Evolutionary conservation across 2,797 vertebrate species (phyloP).

Genomic region (Alauda arvensis): DNA sequence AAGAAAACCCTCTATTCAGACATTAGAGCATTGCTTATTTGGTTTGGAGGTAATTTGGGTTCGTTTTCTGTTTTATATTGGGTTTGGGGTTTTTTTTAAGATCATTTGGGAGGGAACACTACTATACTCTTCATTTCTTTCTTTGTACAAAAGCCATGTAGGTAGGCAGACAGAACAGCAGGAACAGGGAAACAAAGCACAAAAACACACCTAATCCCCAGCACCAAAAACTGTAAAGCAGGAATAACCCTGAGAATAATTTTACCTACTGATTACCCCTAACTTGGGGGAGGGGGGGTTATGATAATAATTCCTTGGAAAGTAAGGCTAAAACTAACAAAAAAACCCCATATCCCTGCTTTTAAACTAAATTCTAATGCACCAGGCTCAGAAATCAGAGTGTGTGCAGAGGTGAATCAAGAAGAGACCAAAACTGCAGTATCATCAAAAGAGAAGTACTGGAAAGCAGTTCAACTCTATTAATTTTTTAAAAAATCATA

Average conservation of each 20-base stretch:
- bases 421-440: neutral
- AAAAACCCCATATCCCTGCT: neutral
- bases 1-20: neutral
- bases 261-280: neutral
- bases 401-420: neutral
- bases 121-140: neutral
- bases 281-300: fast-evolving
- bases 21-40: neutral
- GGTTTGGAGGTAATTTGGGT: neutral
- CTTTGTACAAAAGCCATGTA: neutral
- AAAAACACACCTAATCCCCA: neutral
- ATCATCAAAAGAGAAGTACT: neutral
- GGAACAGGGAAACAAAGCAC: neutral
- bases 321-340: neutral
- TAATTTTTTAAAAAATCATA: neutral
- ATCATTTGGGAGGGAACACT: neutral
- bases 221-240: neutral
- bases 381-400: neutral
- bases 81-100: neutral
- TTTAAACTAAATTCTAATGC: neutral
- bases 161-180: neutral
- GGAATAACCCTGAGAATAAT: neutral
- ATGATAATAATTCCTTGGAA: neutral
- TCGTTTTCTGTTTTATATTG: neutral
- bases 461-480: neutral